Base-by-base conservation (phyloP, 2,113 vertebrate genomes). In the Archocentrus centrarchus region DNA sequence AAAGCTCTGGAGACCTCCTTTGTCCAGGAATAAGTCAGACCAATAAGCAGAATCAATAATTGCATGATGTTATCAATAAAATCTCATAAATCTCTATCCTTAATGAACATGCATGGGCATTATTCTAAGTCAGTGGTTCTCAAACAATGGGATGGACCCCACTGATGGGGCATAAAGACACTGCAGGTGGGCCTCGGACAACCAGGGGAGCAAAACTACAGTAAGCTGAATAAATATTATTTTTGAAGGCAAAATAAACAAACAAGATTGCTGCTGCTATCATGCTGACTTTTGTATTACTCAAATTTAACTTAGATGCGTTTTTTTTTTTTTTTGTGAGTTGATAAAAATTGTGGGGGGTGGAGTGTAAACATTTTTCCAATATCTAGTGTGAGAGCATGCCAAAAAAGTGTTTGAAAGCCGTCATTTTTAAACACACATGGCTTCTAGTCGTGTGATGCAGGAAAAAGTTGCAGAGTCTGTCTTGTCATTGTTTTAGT, bases 391-490 rank as follows among this genome's bases (percentile, higher is more conserved):
- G 22, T 27, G 39, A 6, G 64, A 3, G 7, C 53, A 9, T 20
- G 18, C 18, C 53, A 55, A 55, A 20, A 41, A 55, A 55, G 8
- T 53, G 50, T 53, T 53, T 53, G 50, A 53, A 53, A 53, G 17
- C 53, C 18, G 7, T 20, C 53, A 18, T 24, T 9, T 20, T 7
- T 20, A 18, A 50, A 53, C 63, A 7, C 63, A 15, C 22, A 22
- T 5, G 58, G n/a, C 35, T 75, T 53, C 18, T 15, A 13, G 70
- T 14, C 6, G 57, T 59, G 14, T 11, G 39, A 53, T 30, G 11
- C 2, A 75, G 32, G 59, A 24, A 35, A 77, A 83, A 73, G 32
- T 62, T 82, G n/a, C 32, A 64, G 57, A 47, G 59, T 58, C 50
- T 7, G 27, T 53, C 37, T 57, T 22, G 79, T 3, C 64, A 17